Base-by-base conservation (phyloP, 2,888 invertebrate genomes). In the Drosophila gaucha region DNA sequence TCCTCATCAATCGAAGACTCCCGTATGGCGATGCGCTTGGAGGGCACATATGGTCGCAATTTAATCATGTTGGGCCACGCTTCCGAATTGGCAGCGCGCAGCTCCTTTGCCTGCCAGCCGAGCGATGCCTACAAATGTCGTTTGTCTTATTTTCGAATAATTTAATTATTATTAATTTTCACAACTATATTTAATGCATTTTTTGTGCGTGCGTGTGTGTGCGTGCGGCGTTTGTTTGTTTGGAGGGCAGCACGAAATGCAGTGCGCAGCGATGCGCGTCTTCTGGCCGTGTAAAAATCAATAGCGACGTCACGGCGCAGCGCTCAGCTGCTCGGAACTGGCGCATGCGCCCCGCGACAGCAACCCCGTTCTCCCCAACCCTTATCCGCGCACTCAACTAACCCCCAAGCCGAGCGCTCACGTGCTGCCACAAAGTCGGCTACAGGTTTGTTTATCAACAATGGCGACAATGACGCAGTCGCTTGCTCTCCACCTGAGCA, bases 1-100 rank as follows among this genome's bases (percentile, higher is more conserved):
- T 95, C 95, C 76, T 95, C 95, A 80, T 95, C 95, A 67, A 94
- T 93, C 79, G 94, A 80, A 6, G 86, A 95, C 89, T 95, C 95
- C 68, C 94, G 92, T 41, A 95, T 93, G 76, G 94, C 94, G 52
- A 94, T 92, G 75, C 94, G 93, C 80, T 93, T 94, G 83, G 94
- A 92, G 73, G 94, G 93, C 75, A 94, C 93, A 92, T 94, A 94
- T 89, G 93, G 93, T 82, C 93, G 92, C 93, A 94, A 91, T 91
- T 91, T 91, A 41, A 92, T 90, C 91, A 91, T 91, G 28, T 58
- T 77, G 52, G 77, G 52, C 73, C 72, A 66, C 66, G 66, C 43
- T 36, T 59, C 77, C 77, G 41, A 44, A 20, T 65, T 26, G 39
- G 28, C 60, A 35, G 56, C 56, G 72, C 49, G 52, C 59, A n/a